Conservation (phyloP, 2,113 vertebrate genomes). For the Corythornis madagascariensis region DNA sequence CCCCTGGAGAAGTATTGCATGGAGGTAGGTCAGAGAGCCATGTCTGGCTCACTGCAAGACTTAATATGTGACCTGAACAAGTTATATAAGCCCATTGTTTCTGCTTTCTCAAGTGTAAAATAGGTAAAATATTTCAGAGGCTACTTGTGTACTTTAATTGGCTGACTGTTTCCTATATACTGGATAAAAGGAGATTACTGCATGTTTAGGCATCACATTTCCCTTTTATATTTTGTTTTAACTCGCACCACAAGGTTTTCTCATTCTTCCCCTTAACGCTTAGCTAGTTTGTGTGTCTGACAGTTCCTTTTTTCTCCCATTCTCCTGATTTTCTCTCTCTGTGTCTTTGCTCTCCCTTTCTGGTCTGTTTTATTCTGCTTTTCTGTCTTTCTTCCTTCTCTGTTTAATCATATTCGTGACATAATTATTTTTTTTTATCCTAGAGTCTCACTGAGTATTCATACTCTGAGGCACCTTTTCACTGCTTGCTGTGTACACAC, state of each 20-base stretch:
- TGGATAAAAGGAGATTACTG: conserved; percentile 25
- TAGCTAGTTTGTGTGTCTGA: not conserved
- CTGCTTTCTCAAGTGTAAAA: conserved; percentile 56
- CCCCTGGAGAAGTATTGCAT: not conserved
- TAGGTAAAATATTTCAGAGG: conserved; percentile 17
- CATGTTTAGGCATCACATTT: not conserved
- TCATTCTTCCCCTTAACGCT: not conserved
- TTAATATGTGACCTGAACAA: conserved; percentile 8
- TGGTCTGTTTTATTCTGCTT: not conserved
- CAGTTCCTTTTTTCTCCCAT: not conserved
- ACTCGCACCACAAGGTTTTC: not conserved
- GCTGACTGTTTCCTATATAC: not conserved
- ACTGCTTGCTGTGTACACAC: not conserved
- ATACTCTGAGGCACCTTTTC: not conserved
- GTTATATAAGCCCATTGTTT: conserved; percentile 42
- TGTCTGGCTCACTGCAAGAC: not conserved
- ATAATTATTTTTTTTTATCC: not conserved
- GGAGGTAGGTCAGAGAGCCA: not conserved
- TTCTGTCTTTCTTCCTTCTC: not conserved
- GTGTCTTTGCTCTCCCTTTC: not conserved
- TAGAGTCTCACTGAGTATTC: not conserved
- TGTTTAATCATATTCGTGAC: not conserved
- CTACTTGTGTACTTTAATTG: conserved; percentile 14
- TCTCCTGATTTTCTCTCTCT: not conserved
- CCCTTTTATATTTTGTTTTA: not conserved